Percentiles rank a stretch among this genome's conserved stretches.
phyloP scores from a whole-genome alignment of 2,888 invertebrate genomes.

The Spodoptera picta region DNA sequence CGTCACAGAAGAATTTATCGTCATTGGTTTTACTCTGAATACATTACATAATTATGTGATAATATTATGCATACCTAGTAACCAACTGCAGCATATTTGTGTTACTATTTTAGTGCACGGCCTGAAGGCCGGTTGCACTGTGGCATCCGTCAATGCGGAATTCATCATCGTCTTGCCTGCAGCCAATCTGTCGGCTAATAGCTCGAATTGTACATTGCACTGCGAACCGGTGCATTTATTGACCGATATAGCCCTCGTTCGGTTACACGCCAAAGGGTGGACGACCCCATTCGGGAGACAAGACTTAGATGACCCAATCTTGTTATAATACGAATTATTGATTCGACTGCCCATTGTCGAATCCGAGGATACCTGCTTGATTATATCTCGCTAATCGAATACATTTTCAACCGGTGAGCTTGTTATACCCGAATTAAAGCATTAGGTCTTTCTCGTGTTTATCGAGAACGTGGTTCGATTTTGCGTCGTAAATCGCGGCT shows the following conservation, averaged over 20 bases:
- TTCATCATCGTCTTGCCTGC: constrained; percentile 64
- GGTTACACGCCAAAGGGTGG: constrained; percentile 41
- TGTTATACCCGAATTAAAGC: constrained; percentile 24
- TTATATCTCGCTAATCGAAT: constrained; percentile 35
- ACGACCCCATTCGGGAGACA: constrained; percentile 49
- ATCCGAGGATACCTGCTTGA: constrained; percentile 20
- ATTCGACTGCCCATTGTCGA: constrained; percentile 34
- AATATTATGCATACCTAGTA: constrained; percentile 40
- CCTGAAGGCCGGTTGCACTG: constrained; percentile 53
- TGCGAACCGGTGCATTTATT: constrained; percentile 59
- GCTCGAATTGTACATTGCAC: constrained; percentile 51
- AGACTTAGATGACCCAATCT: constrained; percentile 40
- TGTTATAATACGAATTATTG: constrained; percentile 34
- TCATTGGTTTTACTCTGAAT: constrained; percentile 30
- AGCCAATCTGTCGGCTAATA: constrained; percentile 68
- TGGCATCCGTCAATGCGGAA: constrained; percentile 67
- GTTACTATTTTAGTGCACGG: constrained; percentile 58
- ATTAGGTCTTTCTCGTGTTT: constrained; percentile 28
- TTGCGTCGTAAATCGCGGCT: constrained; percentile 52
- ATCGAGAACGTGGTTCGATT: constrained; percentile 29
- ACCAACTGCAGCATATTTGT: constrained; percentile 51
- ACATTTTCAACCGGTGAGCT: constrained; percentile 10
- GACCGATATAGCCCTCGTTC: constrained; percentile 53
- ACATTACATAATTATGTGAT: constrained; percentile 44
- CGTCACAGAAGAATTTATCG: constrained; percentile 35